These are phyloP conservation scores for Pogonus chalceus DNA, from an alignment of 1,140 invertebrate genomes.

Conservation along the genomic window DNA sequence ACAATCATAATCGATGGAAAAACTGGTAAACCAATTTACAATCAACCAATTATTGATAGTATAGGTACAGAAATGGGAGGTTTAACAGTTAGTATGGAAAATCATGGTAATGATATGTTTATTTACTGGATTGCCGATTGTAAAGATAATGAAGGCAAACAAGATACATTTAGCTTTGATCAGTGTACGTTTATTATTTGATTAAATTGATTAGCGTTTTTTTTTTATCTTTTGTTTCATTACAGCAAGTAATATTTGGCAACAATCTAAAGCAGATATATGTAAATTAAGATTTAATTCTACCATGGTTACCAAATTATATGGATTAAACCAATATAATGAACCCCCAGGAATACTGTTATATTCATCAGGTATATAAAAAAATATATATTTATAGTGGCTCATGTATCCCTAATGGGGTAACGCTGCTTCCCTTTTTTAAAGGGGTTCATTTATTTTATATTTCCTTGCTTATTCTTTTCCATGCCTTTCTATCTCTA, in stretches of 20 bases:
- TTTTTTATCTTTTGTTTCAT: conserved; percentile 34
- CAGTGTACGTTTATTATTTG: conserved; percentile 2
- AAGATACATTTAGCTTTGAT: conserved; percentile 9
- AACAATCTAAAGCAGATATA: conserved; percentile 55
- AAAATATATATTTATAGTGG: neutral
- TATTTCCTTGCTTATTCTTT: too few species aligned
- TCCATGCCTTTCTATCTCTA: too few species aligned
- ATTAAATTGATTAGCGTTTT: too few species aligned
- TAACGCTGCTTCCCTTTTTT: too few species aligned
- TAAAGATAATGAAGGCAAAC: conserved; percentile 36
- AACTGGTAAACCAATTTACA: conserved; percentile 53
- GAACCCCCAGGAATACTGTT: conserved; percentile 56
- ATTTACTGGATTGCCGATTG: conserved; percentile 66
- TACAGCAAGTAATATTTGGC: conserved; percentile 48
- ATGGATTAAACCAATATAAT: conserved; percentile 58
- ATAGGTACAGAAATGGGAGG: conserved; percentile 57
- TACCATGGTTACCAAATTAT: conserved; percentile 51
- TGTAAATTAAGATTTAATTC: conserved; percentile 65
- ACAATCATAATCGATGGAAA: conserved; percentile 56
- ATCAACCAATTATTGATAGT: conserved; percentile 47
- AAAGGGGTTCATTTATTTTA: neutral
- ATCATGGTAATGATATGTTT: conserved; percentile 61
- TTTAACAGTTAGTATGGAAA: conserved; percentile 51
- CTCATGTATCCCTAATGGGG: too few species aligned
- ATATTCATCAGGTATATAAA: conserved; percentile 51